Evolutionary conservation across 2,113 vertebrate species (phyloP).

Genomic region (Petrocephalus microphthalmus): DNA sequence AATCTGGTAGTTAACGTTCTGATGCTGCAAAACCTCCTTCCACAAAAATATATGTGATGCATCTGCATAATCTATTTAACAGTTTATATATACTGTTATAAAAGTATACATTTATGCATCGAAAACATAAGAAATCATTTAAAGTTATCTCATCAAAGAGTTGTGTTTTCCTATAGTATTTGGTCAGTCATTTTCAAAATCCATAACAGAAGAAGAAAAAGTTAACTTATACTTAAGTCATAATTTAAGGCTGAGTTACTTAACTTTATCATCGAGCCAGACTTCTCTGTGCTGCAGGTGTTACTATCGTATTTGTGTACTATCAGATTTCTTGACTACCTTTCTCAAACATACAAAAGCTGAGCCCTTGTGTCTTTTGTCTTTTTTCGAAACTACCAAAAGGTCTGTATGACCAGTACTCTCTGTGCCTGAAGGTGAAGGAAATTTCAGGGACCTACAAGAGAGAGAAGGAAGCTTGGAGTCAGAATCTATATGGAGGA

Average conservation of each 20-base stretch:
- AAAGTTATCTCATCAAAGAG: neutral
- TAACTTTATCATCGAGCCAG: neutral
- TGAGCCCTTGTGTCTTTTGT: neutral
- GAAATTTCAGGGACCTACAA: neutral
- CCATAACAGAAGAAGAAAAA: neutral
- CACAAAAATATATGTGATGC: neutral
- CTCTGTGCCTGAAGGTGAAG: neutral
- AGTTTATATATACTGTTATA: neutral
- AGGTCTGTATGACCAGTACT: neutral
- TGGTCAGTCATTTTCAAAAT: neutral
- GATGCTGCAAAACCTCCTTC: neutral
- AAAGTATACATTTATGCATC: neutral
- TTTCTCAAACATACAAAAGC: neutral
- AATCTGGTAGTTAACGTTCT: neutral
- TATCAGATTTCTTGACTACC: too few relatives aligned
- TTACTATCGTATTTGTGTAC: neutral
- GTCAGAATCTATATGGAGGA: constrained; percentile 44
- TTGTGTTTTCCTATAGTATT: neutral
- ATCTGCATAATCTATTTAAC: neutral
- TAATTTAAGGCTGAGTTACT: neutral
- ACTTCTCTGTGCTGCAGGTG: neutral
- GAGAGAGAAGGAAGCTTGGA: constrained; percentile 47
- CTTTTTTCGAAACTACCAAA: neutral
- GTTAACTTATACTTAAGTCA: neutral
- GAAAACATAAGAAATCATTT: neutral